Evolutionary conservation across 1,140 invertebrate species (phyloP).

Genomic region (Caenorhabditis brenneri): DNA sequence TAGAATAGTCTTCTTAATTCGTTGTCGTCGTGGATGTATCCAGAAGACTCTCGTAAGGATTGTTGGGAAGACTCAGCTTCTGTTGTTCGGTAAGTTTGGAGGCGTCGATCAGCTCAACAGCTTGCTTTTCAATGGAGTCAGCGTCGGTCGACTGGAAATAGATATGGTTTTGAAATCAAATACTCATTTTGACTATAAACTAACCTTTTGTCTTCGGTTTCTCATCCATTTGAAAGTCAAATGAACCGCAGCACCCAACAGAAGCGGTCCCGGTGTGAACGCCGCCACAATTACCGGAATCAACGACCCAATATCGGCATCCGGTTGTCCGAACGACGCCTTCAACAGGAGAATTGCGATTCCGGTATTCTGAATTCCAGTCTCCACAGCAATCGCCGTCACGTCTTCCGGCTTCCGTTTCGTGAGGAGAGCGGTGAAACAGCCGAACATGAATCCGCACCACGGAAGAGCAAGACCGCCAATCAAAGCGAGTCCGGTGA

Average conservation of each 20-base stretch:
- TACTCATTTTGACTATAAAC: too few relatives aligned
- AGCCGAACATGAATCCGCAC: constrained; percentile 83
- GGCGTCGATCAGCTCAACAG: constrained; percentile 15
- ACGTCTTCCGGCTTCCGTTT: constrained; percentile 73
- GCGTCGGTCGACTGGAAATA: background rate
- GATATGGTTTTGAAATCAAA: background rate
- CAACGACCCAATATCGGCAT: constrained; percentile 75
- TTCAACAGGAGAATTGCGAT: constrained; percentile 85
- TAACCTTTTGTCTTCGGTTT: constrained; percentile 23
- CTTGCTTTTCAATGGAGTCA: background rate
- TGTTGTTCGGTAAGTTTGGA: constrained; percentile 9
- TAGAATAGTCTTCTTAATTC: too few relatives aligned
- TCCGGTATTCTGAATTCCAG: constrained; percentile 92
- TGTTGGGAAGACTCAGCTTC: background rate
- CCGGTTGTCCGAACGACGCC: constrained; percentile 72
- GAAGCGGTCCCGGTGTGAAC: constrained; percentile 88
- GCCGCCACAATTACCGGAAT: constrained; percentile 86
- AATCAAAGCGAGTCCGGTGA: constrained; percentile 76
- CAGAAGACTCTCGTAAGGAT: background rate
- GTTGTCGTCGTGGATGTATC: background rate
- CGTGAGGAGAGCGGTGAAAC: constrained; percentile 65
- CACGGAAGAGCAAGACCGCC: constrained; percentile 85
- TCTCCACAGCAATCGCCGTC: constrained; percentile 87
- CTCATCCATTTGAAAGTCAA: constrained; percentile 60
- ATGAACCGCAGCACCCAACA: constrained; percentile 70